Conservation (phyloP, 64 coral and sea anemone genomes). For the Orbicella faveolata region DNA sequence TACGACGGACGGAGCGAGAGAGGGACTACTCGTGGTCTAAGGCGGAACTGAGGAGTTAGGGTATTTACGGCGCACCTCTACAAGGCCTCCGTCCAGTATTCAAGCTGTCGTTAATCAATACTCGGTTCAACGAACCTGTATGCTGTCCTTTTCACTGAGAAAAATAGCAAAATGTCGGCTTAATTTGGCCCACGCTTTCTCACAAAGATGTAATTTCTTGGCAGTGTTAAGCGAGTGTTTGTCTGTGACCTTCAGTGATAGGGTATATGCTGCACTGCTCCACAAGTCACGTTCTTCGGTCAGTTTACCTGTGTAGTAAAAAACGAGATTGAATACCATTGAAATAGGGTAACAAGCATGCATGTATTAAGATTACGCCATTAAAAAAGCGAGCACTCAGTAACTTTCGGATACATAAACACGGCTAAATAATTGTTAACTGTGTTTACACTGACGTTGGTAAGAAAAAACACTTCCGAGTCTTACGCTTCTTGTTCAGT, state of each 20-base stretch:
- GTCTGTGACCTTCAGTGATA: conserved; percentile 91
- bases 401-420: too few species aligned
- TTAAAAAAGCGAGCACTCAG: neutral
- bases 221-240: conserved; percentile 90
- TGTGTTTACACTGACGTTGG: too few species aligned
- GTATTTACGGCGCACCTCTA: too few species aligned
- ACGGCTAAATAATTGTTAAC: too few species aligned
- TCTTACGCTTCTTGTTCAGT: too few species aligned
- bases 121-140: conserved; percentile 60
- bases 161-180: conserved; percentile 91
- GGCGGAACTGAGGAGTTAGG: too few species aligned
- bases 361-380: neutral
- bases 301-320: conserved; percentile 46
- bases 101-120: neutral
- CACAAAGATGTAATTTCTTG: conserved; percentile 90
- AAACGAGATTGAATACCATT: neutral
- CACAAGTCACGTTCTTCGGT: conserved; percentile 95
- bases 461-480: too few species aligned
- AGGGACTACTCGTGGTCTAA: neutral
- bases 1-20: too few species aligned
- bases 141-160: conserved; percentile 92
- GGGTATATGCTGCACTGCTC: conserved; percentile 88
- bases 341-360: neutral
- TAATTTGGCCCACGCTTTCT: conserved; percentile 95
- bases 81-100: too few species aligned